Evolutionary conservation across 2,888 invertebrate species (phyloP).

Genomic region (Marasmarcha lunaedactyla): DNA sequence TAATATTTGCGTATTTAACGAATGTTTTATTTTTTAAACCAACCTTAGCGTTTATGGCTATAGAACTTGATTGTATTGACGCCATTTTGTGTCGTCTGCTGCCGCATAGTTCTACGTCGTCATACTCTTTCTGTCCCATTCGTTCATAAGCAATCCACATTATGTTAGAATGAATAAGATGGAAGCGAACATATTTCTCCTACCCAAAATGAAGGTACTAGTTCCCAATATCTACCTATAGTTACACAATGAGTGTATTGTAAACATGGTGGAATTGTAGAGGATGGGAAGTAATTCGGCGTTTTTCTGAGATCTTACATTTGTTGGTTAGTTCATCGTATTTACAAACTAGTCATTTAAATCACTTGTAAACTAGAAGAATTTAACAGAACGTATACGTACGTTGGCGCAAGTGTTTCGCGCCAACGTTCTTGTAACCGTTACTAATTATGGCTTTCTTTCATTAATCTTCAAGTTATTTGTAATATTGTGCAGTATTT

Average conservation of each 20-base stretch:
- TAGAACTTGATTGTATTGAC: slow-evolving; percentile 21
- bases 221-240: slow-evolving; percentile 19
- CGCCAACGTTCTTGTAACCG: slow-evolving; percentile 65
- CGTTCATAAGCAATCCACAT: slow-evolving; percentile 15
- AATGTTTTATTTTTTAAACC: no score
- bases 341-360: no score
- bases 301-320: no score
- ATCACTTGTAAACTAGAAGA: no score
- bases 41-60: no score
- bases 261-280: slow-evolving; percentile 67
- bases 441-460: slow-evolving; percentile 27
- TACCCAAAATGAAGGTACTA: slow-evolving; percentile 43
- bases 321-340: no score
- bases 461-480: slow-evolving; percentile 12
- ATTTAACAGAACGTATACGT: slow-evolving; percentile 42
- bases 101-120: slow-evolving; percentile 12
- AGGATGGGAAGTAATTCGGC: slow-evolving; percentile 26
- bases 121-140: slow-evolving; percentile 29
- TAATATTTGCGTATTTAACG: no score
- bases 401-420: slow-evolving; percentile 53
- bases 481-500: no score
- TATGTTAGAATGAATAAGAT: slow-evolving; percentile 28
- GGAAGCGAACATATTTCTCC: slow-evolving; percentile 23
- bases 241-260: slow-evolving; percentile 46
- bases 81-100: slow-evolving; percentile 60